phyloP scores from a whole-genome alignment of 2,888 invertebrate genomes.

The Melikaiella ostensackeni region DNA sequence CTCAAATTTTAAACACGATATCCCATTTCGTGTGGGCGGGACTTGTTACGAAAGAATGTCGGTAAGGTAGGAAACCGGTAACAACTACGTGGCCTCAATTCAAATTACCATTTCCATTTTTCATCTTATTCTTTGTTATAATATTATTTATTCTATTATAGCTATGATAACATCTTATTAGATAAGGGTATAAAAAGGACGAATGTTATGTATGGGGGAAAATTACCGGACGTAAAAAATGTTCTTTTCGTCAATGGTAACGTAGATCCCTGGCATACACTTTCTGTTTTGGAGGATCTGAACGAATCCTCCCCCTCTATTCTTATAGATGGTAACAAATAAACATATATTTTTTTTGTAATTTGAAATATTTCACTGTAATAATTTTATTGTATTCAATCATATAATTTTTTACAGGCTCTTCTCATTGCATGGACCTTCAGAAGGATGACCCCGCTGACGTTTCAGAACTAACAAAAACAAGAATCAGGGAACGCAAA shows the following conservation, averaged over 20 bases:
- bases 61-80: no score
- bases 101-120: no score
- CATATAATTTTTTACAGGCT: slow-evolving; percentile 40
- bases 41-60: no score
- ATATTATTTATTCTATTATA: slow-evolving; percentile 48
- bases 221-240: slow-evolving; percentile 78
- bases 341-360: neutral
- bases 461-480: slow-evolving; percentile 39
- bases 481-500: slow-evolving; percentile 40
- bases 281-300: slow-evolving; percentile 78
- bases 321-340: slow-evolving; percentile 64
- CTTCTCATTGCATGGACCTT: slow-evolving; percentile 50
- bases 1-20: no score
- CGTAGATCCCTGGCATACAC: slow-evolving; percentile 81
- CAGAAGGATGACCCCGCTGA: slow-evolving; percentile 27
- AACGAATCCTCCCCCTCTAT: slow-evolving; percentile 66
- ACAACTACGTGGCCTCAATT: no score
- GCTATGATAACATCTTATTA: slow-evolving; percentile 65
- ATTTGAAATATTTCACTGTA: neutral
- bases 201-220: slow-evolving; percentile 79
- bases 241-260: slow-evolving; percentile 82
- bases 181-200: slow-evolving; percentile 75
- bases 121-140: neutral
- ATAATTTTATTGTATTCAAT: neutral
- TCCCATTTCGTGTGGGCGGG: no score